These are phyloP conservation scores for Pararge aegeria DNA, from an alignment of 1,140 invertebrate genomes.

Conservation along the genomic window DNA sequence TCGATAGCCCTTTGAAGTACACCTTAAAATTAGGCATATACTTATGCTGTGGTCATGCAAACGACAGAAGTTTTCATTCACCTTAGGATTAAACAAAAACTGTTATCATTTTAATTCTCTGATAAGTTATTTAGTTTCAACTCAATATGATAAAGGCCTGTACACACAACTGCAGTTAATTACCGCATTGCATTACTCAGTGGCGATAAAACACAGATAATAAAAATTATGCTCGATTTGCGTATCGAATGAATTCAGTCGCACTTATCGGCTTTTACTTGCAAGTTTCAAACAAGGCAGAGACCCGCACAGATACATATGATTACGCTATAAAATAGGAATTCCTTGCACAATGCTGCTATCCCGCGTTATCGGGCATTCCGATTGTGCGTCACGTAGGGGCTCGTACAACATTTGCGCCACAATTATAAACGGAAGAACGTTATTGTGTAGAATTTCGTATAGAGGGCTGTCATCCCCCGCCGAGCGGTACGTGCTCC, in stretches of 20 bases:
- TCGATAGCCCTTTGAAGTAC: neutral
- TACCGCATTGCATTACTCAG: constrained; percentile 6
- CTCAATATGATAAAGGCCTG: neutral
- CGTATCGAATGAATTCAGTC: constrained; percentile 26
- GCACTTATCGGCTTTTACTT: constrained; percentile 27
- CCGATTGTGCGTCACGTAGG: constrained; percentile 56
- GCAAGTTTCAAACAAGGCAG: constrained; percentile 24
- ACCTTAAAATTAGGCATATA: neutral
- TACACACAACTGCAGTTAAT: constrained; percentile 13
- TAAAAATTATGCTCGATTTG: constrained; percentile 27
- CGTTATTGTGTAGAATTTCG: constrained; percentile 57
- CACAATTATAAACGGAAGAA: constrained; percentile 63
- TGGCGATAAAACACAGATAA: constrained; percentile 11
- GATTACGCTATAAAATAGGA: constrained; percentile 37
- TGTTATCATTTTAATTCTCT: neutral
- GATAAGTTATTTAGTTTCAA: neutral
- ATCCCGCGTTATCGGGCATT: constrained; percentile 28
- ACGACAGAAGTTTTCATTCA: neutral
- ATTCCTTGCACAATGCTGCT: constrained; percentile 26
- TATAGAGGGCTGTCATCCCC: constrained; percentile 51
- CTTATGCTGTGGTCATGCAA: neutral
- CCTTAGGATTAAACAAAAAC: neutral
- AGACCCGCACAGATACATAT: constrained; percentile 34
- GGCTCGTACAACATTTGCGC: constrained; percentile 46
- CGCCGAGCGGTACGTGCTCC: constrained; percentile 63